Base-by-base conservation (phyloP, 2,888 invertebrate species). In the Dendrolimus pini region DNA sequence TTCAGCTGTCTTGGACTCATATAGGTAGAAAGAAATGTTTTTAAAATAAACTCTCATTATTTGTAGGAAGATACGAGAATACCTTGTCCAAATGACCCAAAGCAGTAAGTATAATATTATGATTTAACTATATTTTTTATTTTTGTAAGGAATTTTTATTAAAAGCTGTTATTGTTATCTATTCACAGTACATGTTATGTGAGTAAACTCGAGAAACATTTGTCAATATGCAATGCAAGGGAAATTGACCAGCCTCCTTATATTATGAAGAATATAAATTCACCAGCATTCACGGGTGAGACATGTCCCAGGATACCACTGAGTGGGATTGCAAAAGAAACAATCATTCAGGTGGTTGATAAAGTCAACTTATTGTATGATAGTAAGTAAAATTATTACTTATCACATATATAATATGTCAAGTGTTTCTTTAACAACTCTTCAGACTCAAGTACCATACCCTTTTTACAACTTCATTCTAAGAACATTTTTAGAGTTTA, bases 191-290 rank as follows among this genome's bases (percentile, higher is more conserved):
- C 94, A 1, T 93, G 94, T 70, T 95, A 93, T 69, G 89, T 92
- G 13, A 92, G 92, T 52, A 95, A 94, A 70, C 77, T 96, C 60
- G 74, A 91, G 41, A 94, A 94, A 70, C 96, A 96, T 77, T 80
- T 96, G 30, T 91, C 91, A 66, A 93, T 95, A 60, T 96, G 96
- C 76, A 96, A 96, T 77, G 94, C 95, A 0, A 90, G 93, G 13
- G 84, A 85, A 1, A 87, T 82, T 52, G 79, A 80, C 9, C 76
- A 78, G 56, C 91, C 92, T 7, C 80, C 92, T 0, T 93, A 93
- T 71, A 92, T 94, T 41, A 69, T 91, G 54, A 82, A 89, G 13
- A 93, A 94, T 72, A 73, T 87, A 18, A 89, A 89, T 60, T 70
- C 74, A 7, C 78, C 83, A 0, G 42, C 62, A 1, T 47, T 47